A percentile compares a stretch with the other conserved stretches of the same genome.
These are phyloP conservation scores for Acrocephalus scirpaceus DNA, from an alignment of 2,797 vertebrate species.

Conservation along the genomic window DNA sequence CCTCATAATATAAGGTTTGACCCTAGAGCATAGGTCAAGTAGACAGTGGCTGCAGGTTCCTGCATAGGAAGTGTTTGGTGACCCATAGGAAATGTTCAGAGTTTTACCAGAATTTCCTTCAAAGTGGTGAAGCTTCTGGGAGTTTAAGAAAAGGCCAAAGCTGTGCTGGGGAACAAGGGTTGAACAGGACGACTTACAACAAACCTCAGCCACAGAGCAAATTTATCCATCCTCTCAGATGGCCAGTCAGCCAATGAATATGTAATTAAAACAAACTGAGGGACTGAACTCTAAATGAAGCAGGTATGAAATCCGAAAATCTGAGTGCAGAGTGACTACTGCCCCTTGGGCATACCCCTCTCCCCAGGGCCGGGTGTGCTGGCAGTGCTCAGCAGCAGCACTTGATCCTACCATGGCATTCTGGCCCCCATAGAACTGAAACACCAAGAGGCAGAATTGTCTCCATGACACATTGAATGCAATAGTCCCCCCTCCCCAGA, in stretches of 20 bases:
- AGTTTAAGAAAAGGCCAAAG: not conserved
- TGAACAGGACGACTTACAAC: fast-evolving
- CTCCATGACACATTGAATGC: fast-evolving
- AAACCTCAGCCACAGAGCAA: not conserved
- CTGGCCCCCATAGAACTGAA: not conserved
- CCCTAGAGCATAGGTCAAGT: not conserved
- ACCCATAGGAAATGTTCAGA: fast-evolving
- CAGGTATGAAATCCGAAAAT: not conserved
- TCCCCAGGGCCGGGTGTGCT: fast-evolving
- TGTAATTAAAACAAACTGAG: not conserved
- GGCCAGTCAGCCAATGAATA: too few relatives aligned
- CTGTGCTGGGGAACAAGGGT: not conserved
- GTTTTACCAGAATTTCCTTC: not conserved
- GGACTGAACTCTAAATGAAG: not conserved
- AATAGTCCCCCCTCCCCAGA: fast-evolving
- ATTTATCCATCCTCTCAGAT: not conserved
- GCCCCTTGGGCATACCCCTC: not conserved
- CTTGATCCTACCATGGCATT: fast-evolving
- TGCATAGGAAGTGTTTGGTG: fast-evolving
- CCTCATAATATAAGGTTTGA: not conserved
- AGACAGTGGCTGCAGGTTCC: not conserved
- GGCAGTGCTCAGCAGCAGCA: not conserved
- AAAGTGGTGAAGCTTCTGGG: not conserved
- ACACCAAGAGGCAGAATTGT: fast-evolving
- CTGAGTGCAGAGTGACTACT: fast-evolving